Evolutionary conservation across 1,140 invertebrate genomes (phyloP).

Genomic region (Octopus sinensis): DNA sequence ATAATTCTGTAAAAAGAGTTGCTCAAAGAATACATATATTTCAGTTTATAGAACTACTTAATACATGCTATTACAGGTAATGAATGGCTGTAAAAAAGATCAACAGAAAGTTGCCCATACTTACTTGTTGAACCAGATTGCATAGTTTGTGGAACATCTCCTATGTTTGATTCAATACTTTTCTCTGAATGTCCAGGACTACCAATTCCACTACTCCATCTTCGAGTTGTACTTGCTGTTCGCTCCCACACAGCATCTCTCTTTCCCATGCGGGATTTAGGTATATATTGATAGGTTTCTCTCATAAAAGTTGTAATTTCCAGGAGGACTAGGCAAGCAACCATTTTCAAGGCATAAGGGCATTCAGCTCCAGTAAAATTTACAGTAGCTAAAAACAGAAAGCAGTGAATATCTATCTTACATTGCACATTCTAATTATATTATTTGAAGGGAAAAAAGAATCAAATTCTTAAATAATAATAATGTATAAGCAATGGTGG

Average conservation of each 20-base stretch:
- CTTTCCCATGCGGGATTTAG: slow-evolving; percentile 48
- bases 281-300: slow-evolving; percentile 81
- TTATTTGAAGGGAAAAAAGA: too few species aligned
- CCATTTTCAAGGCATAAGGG: slow-evolving; percentile 84
- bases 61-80: too few species aligned
- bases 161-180: slow-evolving; percentile 51
- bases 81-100: too few species aligned
- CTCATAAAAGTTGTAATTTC: slow-evolving; percentile 96
- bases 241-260: slow-evolving; percentile 53
- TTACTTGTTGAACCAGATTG: slow-evolving; percentile 6
- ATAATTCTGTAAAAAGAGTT: too few species aligned
- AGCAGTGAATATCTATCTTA: slow-evolving; percentile 4
- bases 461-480: too few species aligned
- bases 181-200: slow-evolving; percentile 55
- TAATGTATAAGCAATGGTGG: too few species aligned
- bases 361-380: slow-evolving; percentile 81
- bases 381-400: slow-evolving; percentile 72
- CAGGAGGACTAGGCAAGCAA: slow-evolving; percentile 87
- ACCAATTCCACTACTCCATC: slow-evolving; percentile 56
- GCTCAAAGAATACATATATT: too few species aligned
- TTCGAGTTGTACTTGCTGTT: slow-evolving; percentile 48
- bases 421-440: too few species aligned
- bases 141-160: slow-evolving; percentile 40
- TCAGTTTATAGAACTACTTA: too few species aligned
- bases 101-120: not conserved